Evolutionary conservation across 2,113 vertebrate genomes (phyloP).

Genomic region (Atherinomorus stipes): DNA sequence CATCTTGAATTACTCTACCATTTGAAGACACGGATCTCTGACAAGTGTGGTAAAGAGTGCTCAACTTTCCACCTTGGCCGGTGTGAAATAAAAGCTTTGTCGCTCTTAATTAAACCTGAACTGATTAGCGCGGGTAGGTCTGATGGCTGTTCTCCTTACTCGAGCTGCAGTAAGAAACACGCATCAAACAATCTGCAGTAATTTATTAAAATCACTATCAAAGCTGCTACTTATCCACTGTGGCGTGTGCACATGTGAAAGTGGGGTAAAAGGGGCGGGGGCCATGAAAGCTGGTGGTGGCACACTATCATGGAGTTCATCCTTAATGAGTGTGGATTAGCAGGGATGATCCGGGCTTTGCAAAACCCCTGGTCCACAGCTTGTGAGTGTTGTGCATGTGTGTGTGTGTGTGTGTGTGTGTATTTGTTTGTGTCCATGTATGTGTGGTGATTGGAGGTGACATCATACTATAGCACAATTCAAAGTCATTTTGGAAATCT

Average conservation of each 20-base stretch:
- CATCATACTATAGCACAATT: constrained; percentile 52
- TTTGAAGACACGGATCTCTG: constrained; percentile 29
- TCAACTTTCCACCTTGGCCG: not conserved
- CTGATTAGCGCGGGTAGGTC: constrained; percentile 53
- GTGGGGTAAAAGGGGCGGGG: constrained; percentile 58
- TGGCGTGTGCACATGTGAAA: constrained; percentile 22
- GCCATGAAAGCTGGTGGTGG: constrained; percentile 48
- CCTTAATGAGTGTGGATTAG: constrained; percentile 87
- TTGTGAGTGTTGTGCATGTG: constrained; percentile 33
- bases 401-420: constrained; percentile 13
- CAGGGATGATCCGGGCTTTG: constrained; percentile 85
- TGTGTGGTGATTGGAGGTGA: constrained; percentile 19
- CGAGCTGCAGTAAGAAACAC: constrained; percentile 32
- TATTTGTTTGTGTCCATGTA: constrained; percentile 14
- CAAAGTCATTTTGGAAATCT: constrained; percentile 63
- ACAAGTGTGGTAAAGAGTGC: constrained; percentile 12
- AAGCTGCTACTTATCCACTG: constrained; percentile 70
- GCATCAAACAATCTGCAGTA: constrained; percentile 52
- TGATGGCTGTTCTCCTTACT: constrained; percentile 60
- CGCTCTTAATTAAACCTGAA: constrained; percentile 46
- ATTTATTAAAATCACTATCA: constrained; percentile 78
- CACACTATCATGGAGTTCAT: constrained; percentile 83
- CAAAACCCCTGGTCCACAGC: constrained; percentile 71
- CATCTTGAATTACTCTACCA: constrained; percentile 28
- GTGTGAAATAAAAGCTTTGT: constrained; percentile 51